These are phyloP conservation scores for Phoebastria nigripes DNA, from an alignment of 2,797 vertebrate species.

Conservation along the genomic window DNA sequence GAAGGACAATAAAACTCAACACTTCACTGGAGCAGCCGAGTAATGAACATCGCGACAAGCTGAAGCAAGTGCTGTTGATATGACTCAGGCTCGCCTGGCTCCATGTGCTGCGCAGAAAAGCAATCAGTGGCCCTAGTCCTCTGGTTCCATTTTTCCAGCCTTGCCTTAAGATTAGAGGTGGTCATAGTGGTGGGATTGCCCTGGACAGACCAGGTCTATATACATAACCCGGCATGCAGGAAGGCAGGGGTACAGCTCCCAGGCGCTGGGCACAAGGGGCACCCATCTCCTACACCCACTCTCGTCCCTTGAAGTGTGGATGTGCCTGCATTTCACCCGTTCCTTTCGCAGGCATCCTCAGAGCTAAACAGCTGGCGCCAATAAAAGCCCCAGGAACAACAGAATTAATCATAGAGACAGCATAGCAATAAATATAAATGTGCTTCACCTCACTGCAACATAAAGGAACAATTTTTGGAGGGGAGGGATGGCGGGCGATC, in stretches of 20 bases:
- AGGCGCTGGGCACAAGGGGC: neutral
- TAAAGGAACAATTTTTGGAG: neutral
- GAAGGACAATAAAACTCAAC: neutral
- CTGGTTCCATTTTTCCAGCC: neutral
- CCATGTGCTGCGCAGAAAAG: neutral
- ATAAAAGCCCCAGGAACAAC: neutral
- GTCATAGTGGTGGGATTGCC: neutral
- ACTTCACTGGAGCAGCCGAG: neutral
- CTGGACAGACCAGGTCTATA: neutral
- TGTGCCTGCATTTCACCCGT: neutral
- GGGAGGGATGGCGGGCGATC: neutral
- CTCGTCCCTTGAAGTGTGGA: neutral
- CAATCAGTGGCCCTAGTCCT: neutral
- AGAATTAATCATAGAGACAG: neutral
- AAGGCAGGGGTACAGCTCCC: neutral
- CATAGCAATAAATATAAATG: neutral
- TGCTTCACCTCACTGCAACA: neutral
- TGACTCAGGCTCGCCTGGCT: fast-evolving
- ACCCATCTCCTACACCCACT: neutral
- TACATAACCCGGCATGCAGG: fast-evolving
- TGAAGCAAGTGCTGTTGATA: neutral
- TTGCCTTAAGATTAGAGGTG: neutral
- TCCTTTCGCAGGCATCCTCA: neutral
- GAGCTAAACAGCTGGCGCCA: neutral
- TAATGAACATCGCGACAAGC: neutral